phyloP scores from a whole-genome alignment of 2,888 invertebrate genomes.

The Neoitamus cyanurus region DNA sequence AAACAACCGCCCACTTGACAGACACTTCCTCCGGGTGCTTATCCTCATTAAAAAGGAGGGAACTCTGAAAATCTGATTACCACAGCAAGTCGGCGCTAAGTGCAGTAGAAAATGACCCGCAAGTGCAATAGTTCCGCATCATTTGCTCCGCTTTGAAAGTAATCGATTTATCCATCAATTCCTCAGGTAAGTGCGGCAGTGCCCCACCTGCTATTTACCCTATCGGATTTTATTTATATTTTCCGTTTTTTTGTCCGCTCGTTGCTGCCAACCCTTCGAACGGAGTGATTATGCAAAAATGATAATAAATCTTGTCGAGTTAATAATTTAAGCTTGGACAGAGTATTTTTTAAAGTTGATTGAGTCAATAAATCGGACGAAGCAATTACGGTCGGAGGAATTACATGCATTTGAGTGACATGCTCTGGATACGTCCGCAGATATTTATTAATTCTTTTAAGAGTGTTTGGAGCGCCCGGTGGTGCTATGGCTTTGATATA shows the following conservation, averaged over 20 bases:
- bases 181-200: background rate
- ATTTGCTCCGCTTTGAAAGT: background rate
- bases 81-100: background rate
- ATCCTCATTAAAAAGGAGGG: background rate
- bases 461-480: background rate
- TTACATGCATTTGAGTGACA: background rate
- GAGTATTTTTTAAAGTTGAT: background rate
- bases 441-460: background rate
- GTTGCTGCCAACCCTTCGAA: background rate
- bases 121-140: background rate
- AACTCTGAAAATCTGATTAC: background rate
- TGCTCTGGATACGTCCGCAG: background rate
- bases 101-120: background rate
- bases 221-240: background rate
- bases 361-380: background rate
- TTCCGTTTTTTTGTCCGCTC: background rate
- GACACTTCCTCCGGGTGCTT: background rate
- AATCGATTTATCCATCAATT: background rate
- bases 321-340: background rate
- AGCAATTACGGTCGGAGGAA: background rate
- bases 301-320: background rate
- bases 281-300: background rate
- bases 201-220: background rate
- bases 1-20: background rate
- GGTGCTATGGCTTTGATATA: background rate